These are phyloP conservation scores for Trachelus troglodyta DNA, from an alignment of 2,888 invertebrate genomes.

Conservation along the genomic window DNA sequence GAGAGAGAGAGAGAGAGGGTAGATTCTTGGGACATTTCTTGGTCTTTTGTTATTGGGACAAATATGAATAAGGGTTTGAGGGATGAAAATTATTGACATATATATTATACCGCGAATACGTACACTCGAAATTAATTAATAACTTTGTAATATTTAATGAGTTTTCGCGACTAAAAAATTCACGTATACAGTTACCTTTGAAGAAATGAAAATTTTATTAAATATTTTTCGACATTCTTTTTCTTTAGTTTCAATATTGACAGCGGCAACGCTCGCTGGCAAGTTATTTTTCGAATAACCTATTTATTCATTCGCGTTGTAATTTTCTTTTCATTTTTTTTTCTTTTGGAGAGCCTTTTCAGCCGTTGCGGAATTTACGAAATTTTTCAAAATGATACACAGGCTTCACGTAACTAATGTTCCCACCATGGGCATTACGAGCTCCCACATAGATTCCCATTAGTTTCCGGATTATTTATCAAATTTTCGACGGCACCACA, in stretches of 20 bases:
- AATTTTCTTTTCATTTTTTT: neutral
- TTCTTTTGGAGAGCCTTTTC: neutral
- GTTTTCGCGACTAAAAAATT: neutral
- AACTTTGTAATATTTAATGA: neutral
- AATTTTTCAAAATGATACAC: neutral
- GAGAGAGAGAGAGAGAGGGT: neutral
- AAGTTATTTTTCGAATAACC: neutral
- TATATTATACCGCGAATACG: neutral
- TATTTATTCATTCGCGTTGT: neutral
- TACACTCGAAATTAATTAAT: neutral
- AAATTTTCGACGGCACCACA: neutral
- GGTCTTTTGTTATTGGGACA: neutral
- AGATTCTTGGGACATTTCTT: neutral
- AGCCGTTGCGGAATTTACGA: neutral
- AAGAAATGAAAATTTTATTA: neutral
- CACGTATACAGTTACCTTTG: neutral
- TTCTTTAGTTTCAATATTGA: neutral
- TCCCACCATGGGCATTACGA: neutral
- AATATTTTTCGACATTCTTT: neutral
- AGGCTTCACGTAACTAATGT: neutral
- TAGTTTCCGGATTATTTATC: neutral
- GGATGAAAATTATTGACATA: neutral
- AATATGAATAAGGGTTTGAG: neutral
- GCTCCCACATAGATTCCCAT: neutral
- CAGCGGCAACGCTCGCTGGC: neutral